phyloP scores from a whole-genome alignment of 2,888 invertebrate genomes.

The Kuschelorhynchus macadamiae region DNA sequence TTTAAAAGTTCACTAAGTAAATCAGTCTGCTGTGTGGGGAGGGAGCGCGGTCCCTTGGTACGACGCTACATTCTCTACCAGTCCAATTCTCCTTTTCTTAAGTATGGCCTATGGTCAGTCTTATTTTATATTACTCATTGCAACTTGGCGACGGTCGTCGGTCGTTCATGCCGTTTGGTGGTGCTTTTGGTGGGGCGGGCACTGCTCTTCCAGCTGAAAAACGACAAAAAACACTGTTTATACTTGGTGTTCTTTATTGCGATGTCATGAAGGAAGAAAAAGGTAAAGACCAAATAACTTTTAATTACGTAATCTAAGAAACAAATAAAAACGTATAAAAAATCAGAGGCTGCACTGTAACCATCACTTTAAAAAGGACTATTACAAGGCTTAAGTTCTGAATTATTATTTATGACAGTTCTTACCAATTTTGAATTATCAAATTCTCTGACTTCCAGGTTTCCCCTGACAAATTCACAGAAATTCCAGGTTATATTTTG shows the following conservation, averaged over 20 bases:
- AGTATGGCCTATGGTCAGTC: conserved; percentile 47
- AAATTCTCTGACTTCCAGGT: too few species aligned
- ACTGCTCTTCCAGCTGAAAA: conserved; percentile 36
- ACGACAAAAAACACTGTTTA: not conserved
- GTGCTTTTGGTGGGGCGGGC: conserved; percentile 21
- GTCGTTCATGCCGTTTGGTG: conserved; percentile 29
- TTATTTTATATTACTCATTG: conserved; percentile 52
- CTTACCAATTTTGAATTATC: too few species aligned
- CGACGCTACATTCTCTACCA: conserved; percentile 13
- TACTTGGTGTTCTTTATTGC: not conserved
- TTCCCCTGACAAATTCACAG: too few species aligned
- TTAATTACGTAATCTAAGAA: too few species aligned
- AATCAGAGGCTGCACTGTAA: too few species aligned
- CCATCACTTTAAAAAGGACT: too few species aligned
- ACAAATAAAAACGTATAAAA: too few species aligned
- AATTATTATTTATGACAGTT: too few species aligned
- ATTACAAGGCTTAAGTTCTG: too few species aligned
- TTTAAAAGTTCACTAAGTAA: conserved; percentile 27
- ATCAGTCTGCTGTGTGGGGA: conserved; percentile 21
- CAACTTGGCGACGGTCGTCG: conserved; percentile 58
- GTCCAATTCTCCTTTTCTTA: conserved; percentile 26
- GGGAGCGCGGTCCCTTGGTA: not conserved
- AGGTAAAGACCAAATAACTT: too few species aligned
- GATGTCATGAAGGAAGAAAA: too few species aligned
- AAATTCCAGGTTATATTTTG: too few species aligned